These are phyloP conservation scores for Podotricha telesiphe DNA, from an alignment of 2,888 invertebrate genomes.

Conservation along the genomic window DNA sequence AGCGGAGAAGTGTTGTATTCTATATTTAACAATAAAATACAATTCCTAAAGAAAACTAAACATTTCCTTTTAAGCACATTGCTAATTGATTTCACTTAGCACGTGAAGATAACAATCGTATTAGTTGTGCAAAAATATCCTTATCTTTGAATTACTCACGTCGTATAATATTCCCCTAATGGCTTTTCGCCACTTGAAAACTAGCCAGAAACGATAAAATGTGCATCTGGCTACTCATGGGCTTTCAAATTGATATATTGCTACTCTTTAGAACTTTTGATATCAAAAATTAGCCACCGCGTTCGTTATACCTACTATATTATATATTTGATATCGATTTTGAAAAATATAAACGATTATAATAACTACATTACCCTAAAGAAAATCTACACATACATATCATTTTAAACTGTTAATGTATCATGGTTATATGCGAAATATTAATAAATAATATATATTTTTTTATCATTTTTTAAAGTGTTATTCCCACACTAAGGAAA, in stretches of 20 bases:
- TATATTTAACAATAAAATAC: too few relatives aligned
- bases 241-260: conserved; percentile 70
- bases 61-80: not conserved
- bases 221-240: conserved; percentile 74
- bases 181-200: conserved; percentile 79
- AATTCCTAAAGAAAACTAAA: not conserved
- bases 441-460: too few relatives aligned
- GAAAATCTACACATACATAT: not conserved
- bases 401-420: not conserved
- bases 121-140: conserved; percentile 58
- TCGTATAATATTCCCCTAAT: conserved; percentile 74
- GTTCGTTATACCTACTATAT: not conserved
- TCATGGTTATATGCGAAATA: too few relatives aligned
- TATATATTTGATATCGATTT: not conserved
- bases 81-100: conserved; percentile 15
- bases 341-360: not conserved
- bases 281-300: conserved; percentile 62
- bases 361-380: too few relatives aligned
- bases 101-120: conserved; percentile 30
- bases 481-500: too few relatives aligned
- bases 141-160: conserved; percentile 66
- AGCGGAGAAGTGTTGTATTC: too few relatives aligned
- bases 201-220: conserved; percentile 79
- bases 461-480: too few relatives aligned
- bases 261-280: conserved; percentile 69